These are phyloP conservation scores for Lepidocyrtinus sp. DNA, from an alignment of 2,888 invertebrate species.

Conservation along the genomic window DNA sequence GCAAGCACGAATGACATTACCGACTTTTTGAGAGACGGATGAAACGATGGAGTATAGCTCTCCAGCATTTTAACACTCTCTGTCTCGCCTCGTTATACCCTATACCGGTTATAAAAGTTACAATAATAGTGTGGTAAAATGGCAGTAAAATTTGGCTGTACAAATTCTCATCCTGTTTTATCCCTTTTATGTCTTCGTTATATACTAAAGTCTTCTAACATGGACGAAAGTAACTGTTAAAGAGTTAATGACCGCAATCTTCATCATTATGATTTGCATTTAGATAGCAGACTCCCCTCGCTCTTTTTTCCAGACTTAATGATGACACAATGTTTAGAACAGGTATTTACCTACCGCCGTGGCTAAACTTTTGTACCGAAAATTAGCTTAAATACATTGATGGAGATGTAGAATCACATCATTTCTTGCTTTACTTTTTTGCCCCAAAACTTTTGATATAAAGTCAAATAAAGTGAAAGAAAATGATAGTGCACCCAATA, in stretches of 20 bases:
- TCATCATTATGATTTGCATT: conserved; percentile 62
- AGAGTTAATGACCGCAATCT: conserved; percentile 61
- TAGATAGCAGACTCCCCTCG: conserved; percentile 57
- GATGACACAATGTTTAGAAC: background rate
- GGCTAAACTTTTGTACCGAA: too few relatives aligned
- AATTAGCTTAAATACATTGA: too few relatives aligned
- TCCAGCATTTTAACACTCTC: background rate
- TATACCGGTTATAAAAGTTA: conserved; percentile 51
- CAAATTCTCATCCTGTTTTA: conserved; percentile 63
- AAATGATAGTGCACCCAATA: too few relatives aligned
- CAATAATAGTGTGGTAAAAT: conserved; percentile 38
- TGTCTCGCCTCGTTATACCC: conserved; percentile 12
- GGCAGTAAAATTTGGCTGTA: conserved; percentile 57
- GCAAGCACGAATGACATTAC: conserved; percentile 15
- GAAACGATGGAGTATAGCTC: conserved; percentile 7
- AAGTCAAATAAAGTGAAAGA: too few relatives aligned
- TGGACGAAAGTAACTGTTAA: conserved; percentile 25
- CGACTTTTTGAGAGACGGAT: conserved; percentile 52
- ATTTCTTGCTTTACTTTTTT: too few relatives aligned
- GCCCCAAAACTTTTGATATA: too few relatives aligned
- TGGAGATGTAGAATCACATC: too few relatives aligned
- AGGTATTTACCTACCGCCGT: too few relatives aligned
- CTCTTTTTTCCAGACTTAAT: background rate
- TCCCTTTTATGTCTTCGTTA: conserved; percentile 62
- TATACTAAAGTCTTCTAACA: conserved; percentile 38